Evolutionary conservation across 2,797 vertebrate genomes (phyloP).

Genomic region (Liparis tanakae): DNA sequence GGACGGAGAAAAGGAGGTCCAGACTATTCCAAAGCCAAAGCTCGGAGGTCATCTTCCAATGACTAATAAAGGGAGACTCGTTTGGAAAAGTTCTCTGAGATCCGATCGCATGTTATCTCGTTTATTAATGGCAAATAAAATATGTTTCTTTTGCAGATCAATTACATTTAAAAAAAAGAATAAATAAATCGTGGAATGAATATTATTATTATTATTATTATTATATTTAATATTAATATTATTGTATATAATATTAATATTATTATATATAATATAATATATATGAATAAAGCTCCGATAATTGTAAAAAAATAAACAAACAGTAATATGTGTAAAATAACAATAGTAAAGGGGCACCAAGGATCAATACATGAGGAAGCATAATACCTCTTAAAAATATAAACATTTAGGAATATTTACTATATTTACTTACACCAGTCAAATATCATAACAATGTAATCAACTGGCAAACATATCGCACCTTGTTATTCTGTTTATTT

Average conservation of each 20-base stretch:
- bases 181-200: not conserved
- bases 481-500: not conserved
- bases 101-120: not conserved
- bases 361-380: not conserved
- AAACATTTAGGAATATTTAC: too few species aligned
- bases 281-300: too few species aligned
- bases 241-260: too few species aligned
- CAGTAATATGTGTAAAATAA: too few species aligned
- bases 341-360: not conserved
- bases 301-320: not conserved
- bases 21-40: not conserved
- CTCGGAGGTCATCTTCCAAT: not conserved
- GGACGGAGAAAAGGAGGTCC: slow-evolving; percentile 15
- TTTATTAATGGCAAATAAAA: not conserved
- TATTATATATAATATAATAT: too few species aligned
- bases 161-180: not conserved
- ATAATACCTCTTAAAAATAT: too few species aligned
- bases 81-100: not conserved
- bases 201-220: too few species aligned
- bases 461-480: not conserved
- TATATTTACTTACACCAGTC: too few species aligned
- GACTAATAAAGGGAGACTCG: not conserved
- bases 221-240: too few species aligned
- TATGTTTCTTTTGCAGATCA: not conserved
- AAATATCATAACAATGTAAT: not conserved